These are phyloP conservation scores for Hucho hucho DNA, from an alignment of 2,113 vertebrate genomes.

Conservation along the genomic window DNA sequence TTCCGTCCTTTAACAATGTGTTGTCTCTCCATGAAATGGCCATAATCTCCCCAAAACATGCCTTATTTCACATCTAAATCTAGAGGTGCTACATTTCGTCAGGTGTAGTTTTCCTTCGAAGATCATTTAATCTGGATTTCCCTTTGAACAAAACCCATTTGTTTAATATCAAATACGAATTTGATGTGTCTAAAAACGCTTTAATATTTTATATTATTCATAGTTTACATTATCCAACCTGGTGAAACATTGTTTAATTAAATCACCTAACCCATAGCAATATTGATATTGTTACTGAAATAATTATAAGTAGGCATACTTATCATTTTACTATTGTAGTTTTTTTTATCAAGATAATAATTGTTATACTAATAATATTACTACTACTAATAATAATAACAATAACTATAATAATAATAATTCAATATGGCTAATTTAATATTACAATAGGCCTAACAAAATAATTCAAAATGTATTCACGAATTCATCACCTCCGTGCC, in stretches of 20 bases:
- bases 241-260: too few relatives aligned
- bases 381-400: background rate
- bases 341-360: background rate
- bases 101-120: too few relatives aligned
- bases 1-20: too few relatives aligned
- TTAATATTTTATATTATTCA: slow-evolving; percentile 53
- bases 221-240: too few relatives aligned
- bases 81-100: background rate
- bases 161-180: background rate
- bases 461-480: background rate
- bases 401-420: background rate
- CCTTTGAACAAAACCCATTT: background rate
- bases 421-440: background rate
- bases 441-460: background rate
- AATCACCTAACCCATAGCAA: too few relatives aligned
- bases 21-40: too few relatives aligned
- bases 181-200: background rate
- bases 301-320: too few relatives aligned
- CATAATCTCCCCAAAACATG: too few relatives aligned
- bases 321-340: slow-evolving; percentile 22
- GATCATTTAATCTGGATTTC: too few relatives aligned
- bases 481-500: background rate
- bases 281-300: too few relatives aligned
- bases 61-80: background rate
- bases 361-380: background rate